A percentile compares a stretch with the other conserved stretches of the same genome.
phyloP scores from a whole-genome alignment of 2,113 vertebrate genomes.

The Chaetodon trifascialis region DNA sequence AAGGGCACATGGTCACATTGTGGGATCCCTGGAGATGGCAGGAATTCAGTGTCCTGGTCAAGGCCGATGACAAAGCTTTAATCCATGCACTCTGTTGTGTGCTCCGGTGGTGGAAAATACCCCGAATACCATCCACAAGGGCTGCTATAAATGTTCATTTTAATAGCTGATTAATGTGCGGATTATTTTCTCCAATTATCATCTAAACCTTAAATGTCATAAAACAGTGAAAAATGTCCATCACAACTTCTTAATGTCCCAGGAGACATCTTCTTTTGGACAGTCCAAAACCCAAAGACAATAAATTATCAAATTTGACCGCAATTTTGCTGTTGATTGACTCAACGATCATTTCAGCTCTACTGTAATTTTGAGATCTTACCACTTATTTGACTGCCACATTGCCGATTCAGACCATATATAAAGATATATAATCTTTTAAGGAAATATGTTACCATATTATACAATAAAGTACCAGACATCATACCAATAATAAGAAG shows the following conservation, averaged over 20 bases:
- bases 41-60: slow-evolving; percentile 8
- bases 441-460: background rate
- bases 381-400: background rate
- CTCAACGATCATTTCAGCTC: background rate
- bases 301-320: background rate
- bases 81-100: background rate
- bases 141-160: slow-evolving; percentile 10
- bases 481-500: background rate
- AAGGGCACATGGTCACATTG: background rate
- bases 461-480: background rate
- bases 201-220: slow-evolving; percentile 4
- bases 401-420: background rate
- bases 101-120: background rate
- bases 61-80: slow-evolving; percentile 11
- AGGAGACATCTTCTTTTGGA: background rate
- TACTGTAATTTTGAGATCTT: background rate
- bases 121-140: slow-evolving; percentile 1
- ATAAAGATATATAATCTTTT: background rate
- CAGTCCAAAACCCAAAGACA: background rate
- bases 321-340: background rate
- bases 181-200: slow-evolving; percentile 5
- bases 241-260: background rate
- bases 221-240: background rate
- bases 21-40: background rate
- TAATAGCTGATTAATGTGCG: background rate